Conservation (phyloP, 2,113 vertebrate genomes). For the Camelus dromedarius region DNA sequence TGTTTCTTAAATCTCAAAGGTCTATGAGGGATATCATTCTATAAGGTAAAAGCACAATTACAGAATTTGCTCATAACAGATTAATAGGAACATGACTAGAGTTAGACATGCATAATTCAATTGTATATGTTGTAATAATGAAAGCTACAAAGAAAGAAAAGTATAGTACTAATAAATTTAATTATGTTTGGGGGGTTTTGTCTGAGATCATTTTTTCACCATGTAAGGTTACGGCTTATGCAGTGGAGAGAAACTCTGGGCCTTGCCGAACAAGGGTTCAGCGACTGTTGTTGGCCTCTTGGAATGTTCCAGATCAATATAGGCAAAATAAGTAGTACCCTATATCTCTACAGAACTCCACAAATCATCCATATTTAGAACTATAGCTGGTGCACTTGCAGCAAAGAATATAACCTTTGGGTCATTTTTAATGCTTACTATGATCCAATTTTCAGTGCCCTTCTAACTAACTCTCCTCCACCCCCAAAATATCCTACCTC, state of each 20-base stretch:
- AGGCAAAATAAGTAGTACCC: neutral
- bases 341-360: neutral
- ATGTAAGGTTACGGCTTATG: neutral
- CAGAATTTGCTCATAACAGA: conserved; percentile 24
- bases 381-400: neutral
- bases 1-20: neutral
- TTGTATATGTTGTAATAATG: conserved; percentile 21
- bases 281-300: neutral
- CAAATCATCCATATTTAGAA: neutral
- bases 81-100: conserved; percentile 21
- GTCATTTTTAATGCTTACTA: neutral
- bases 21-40: conserved; percentile 10
- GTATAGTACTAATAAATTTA: conserved; percentile 13
- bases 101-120: neutral
- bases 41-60: neutral
- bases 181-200: neutral
- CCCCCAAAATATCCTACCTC: neutral
- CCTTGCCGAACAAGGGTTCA: neutral
- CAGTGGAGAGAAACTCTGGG: neutral
- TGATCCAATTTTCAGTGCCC: neutral
- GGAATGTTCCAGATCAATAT: neutral
- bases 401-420: neutral
- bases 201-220: conserved; percentile 16
- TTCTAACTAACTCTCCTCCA: neutral
- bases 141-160: neutral